These are phyloP conservation scores for Oligia latruncula DNA, from an alignment of 2,888 invertebrate species.

Conservation along the genomic window DNA sequence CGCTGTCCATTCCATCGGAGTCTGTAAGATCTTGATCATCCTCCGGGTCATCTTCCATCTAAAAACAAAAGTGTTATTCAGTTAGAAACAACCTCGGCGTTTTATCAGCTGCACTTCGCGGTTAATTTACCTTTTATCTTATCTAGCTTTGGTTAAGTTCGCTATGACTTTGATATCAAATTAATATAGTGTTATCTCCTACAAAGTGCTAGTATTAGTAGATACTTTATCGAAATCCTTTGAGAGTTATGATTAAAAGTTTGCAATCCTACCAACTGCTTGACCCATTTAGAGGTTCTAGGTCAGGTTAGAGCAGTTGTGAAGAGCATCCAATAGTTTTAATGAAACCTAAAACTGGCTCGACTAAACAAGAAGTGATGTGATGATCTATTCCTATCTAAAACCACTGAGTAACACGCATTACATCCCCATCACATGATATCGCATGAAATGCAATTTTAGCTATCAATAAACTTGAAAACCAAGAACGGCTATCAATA, in stretches of 20 bases:
- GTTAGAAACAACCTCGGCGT: slow-evolving; percentile 3
- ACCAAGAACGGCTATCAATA: slow-evolving; percentile 27
- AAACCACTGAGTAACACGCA: slow-evolving; percentile 11
- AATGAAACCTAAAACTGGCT: background rate
- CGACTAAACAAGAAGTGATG: background rate
- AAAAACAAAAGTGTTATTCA: slow-evolving; percentile 50
- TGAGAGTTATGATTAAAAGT: background rate
- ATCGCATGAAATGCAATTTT: slow-evolving; percentile 17
- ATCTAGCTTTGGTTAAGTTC: slow-evolving; percentile 49
- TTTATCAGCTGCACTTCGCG: slow-evolving; percentile 30
- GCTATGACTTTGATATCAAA: slow-evolving; percentile 32
- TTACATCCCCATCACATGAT: slow-evolving; percentile 19
- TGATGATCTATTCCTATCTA: slow-evolving; percentile 16
- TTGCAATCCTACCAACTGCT: background rate
- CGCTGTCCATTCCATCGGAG: slow-evolving; percentile 86
- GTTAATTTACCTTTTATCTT: slow-evolving; percentile 36
- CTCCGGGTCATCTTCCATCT: slow-evolving; percentile 83
- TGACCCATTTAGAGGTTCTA: background rate
- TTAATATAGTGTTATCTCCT: slow-evolving; percentile 18
- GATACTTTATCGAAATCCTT: background rate
- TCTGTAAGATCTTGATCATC: slow-evolving; percentile 84
- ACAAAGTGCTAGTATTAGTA: background rate
- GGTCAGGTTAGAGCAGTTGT: background rate
- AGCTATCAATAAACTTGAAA: slow-evolving; percentile 43
- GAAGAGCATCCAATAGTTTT: background rate